phyloP scores from a whole-genome alignment of 2,888 invertebrate species.

The Drosophila kuntzei region DNA sequence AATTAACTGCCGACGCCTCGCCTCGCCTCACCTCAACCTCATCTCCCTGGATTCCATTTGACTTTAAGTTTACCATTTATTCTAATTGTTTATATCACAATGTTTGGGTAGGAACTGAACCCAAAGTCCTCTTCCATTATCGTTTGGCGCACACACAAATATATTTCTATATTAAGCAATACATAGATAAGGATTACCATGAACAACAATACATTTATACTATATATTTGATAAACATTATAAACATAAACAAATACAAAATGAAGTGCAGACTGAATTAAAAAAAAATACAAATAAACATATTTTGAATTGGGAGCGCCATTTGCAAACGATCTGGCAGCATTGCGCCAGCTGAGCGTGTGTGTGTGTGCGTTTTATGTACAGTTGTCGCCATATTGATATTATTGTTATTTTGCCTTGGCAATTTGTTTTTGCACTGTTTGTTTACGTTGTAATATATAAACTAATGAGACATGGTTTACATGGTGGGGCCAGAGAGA shows the following conservation, averaged over 20 bases:
- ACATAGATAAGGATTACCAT: conserved; percentile 22
- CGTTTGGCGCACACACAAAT: conserved; percentile 25
- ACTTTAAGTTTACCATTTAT: conserved; percentile 44
- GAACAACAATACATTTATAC: conserved; percentile 36
- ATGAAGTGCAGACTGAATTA: conserved; percentile 46
- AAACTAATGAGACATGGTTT: background rate
- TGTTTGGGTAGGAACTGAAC: conserved; percentile 15
- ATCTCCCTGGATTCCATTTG: conserved; percentile 60
- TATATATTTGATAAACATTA: conserved; percentile 52
- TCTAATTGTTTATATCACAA: conserved; percentile 25
- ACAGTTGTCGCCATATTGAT: conserved; percentile 61
- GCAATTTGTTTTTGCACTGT: background rate
- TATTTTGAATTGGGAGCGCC: conserved; percentile 9
- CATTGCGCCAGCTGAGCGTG: conserved; percentile 12
- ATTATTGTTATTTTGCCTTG: conserved; percentile 7
- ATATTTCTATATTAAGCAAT: conserved; percentile 36
- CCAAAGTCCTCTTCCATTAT: conserved; percentile 44
- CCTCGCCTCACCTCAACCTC: conserved; percentile 13
- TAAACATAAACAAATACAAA: conserved; percentile 44
- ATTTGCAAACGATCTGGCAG: conserved; percentile 38
- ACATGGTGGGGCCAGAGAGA: background rate
- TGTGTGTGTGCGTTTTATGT: conserved; percentile 39
- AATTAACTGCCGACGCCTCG: conserved; percentile 13
- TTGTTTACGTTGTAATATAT: background rate
- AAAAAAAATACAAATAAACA: conserved; percentile 6